Evolutionary conservation across 2,113 vertebrate genomes (phyloP).

Genomic region (Syngnathus scovelli): DNA sequence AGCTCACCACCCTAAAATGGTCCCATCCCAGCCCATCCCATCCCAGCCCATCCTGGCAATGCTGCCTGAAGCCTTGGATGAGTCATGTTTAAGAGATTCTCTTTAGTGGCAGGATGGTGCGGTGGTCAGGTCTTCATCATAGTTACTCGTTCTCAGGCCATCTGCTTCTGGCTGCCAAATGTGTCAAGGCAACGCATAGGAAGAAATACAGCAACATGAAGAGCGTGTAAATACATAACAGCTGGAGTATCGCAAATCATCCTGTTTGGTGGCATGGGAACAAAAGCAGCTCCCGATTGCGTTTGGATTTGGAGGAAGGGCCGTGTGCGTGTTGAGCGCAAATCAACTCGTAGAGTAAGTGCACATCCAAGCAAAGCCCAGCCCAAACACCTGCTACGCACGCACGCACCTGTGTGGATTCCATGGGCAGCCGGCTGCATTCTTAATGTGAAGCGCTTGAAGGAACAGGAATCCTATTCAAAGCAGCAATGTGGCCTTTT

Average conservation of each 20-base stretch:
- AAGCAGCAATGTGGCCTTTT: conserved; percentile 1
- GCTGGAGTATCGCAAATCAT: conserved; percentile 27
- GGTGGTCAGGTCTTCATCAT: neutral
- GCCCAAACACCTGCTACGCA: conserved; percentile 21
- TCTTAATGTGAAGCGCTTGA: conserved; percentile 32
- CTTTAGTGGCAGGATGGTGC: neutral
- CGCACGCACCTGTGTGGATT: conserved; percentile 20
- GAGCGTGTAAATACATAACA: neutral
- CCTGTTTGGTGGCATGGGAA: conserved; percentile 20
- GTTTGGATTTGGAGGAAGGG: conserved; percentile 15
- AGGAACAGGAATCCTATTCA: conserved; percentile 35
- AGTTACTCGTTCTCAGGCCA: no score
- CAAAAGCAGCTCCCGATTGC: conserved; percentile 36
- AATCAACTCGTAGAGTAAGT: conserved; percentile 18
- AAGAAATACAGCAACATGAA: neutral
- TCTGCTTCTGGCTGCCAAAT: neutral
- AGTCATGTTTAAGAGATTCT: neutral
- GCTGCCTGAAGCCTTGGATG: neutral
- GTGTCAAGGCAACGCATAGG: no score
- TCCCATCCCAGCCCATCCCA: neutral
- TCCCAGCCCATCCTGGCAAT: neutral
- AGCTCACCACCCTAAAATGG: neutral
- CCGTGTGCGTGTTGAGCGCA: conserved; percentile 4
- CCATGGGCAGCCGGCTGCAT: conserved; percentile 16
- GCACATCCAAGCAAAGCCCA: conserved; percentile 7